Conservation (phyloP, 2,797 vertebrate genomes). For the Molothrus ater region DNA sequence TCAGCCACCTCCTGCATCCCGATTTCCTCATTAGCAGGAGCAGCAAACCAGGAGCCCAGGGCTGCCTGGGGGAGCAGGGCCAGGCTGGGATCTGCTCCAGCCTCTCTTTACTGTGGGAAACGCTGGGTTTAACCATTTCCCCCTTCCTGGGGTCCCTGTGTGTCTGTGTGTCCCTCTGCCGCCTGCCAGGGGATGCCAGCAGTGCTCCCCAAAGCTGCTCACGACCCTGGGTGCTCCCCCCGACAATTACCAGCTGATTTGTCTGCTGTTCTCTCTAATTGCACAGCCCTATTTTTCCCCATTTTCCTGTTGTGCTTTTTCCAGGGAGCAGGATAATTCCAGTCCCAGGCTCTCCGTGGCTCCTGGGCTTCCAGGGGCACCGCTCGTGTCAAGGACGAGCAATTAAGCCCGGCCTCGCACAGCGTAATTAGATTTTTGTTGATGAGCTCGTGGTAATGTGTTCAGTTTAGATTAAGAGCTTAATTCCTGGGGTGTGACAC, state of each 20-base stretch:
- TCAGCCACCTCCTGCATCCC: conserved; percentile 45
- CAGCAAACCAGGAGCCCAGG: neutral
- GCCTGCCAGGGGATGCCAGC: accelerated
- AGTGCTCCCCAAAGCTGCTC: neutral
- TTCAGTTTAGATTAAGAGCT: conserved; percentile 55
- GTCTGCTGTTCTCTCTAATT: neutral
- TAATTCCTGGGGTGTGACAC: neutral
- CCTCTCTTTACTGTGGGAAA: accelerated
- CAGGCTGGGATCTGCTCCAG: accelerated
- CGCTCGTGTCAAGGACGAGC: conserved; percentile 71
- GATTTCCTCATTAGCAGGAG: conserved; percentile 60
- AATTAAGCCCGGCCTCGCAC: conserved; percentile 69
- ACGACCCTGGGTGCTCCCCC: neutral
- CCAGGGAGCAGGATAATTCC: conserved; percentile 27
- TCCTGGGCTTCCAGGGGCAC: conserved; percentile 64
- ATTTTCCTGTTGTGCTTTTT: conserved; percentile 44
- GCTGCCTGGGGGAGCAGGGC: accelerated
- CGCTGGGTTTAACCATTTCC: neutral
- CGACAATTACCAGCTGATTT: neutral
- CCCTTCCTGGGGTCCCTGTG: no score
- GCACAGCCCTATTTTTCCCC: neutral
- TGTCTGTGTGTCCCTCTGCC: neutral
- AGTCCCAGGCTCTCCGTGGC: conserved; percentile 57
- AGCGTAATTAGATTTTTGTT: conserved; percentile 73
- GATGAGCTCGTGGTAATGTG: conserved; percentile 67